These are phyloP conservation scores for Dynastes tityus DNA, from an alignment of 2,888 invertebrate species.

Conservation along the genomic window DNA sequence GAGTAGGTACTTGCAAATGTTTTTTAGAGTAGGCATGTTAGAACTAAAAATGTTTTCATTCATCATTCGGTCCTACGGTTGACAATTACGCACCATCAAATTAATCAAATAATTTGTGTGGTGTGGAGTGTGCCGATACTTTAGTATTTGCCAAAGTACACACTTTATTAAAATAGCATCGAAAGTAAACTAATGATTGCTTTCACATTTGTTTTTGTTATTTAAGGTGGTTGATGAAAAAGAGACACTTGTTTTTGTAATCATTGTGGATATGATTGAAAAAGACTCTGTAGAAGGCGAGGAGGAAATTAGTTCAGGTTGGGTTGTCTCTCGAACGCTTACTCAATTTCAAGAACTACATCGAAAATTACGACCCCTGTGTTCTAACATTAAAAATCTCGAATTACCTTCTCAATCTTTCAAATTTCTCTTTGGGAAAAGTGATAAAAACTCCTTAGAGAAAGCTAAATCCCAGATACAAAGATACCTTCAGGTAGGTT, in stretches of 20 bases:
- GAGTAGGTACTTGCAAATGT: too few relatives aligned
- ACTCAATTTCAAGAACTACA: slow-evolving; percentile 84
- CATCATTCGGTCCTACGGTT: too few relatives aligned
- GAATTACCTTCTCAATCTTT: slow-evolving; percentile 88
- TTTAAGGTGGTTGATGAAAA: slow-evolving; percentile 71
- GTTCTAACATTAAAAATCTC: slow-evolving; percentile 84
- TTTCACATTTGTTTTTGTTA: too few relatives aligned
- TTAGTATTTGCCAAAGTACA: too few relatives aligned
- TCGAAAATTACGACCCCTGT: slow-evolving; percentile 86
- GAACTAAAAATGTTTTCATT: too few relatives aligned
- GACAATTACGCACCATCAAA: too few relatives aligned
- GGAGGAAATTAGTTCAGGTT: slow-evolving; percentile 76
- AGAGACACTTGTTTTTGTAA: slow-evolving; percentile 79
- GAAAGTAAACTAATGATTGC: too few relatives aligned
- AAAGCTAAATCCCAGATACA: slow-evolving; percentile 88
- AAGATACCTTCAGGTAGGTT: slow-evolving; percentile 86
- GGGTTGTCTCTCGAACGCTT: slow-evolving; percentile 78
- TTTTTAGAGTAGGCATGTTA: too few relatives aligned
- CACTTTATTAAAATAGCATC: too few relatives aligned
- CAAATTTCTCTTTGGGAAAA: slow-evolving; percentile 88
- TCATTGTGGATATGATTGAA: slow-evolving; percentile 85
- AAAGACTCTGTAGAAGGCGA: slow-evolving; percentile 74
- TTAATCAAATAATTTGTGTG: too few relatives aligned
- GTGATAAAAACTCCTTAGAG: slow-evolving; percentile 85
- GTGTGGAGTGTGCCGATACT: too few relatives aligned